A percentile compares a stretch with the other conserved stretches of the same genome.
Evolutionary conservation across 2,888 invertebrate species (phyloP).

Genomic region (Drosophila anomelani): DNA sequence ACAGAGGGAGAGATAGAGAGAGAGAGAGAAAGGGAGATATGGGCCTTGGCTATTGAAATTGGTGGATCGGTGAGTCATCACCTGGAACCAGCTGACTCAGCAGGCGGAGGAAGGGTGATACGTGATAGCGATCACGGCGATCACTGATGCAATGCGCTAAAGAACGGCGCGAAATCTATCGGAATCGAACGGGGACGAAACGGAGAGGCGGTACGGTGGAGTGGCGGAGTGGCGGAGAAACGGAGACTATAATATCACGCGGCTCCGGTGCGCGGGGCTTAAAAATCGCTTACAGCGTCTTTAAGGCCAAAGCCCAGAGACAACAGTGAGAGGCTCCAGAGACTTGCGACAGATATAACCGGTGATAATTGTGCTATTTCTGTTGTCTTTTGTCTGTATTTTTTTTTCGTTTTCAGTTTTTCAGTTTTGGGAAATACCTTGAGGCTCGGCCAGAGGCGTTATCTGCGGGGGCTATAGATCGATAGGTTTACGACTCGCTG

Average conservation of each 20-base stretch:
- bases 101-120: slow-evolving; percentile 2
- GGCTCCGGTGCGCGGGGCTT: slow-evolving; percentile 58
- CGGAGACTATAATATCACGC: slow-evolving; percentile 63
- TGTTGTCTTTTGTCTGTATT: slow-evolving; percentile 1
- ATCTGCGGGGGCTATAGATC: slow-evolving; percentile 49
- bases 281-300: slow-evolving; percentile 78
- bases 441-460: slow-evolving; percentile 12
- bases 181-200: not conserved
- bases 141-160: slow-evolving; percentile 36
- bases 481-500: slow-evolving; percentile 51
- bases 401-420: not conserved
- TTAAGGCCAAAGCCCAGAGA: slow-evolving; percentile 59
- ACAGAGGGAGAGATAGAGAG: too few species aligned
- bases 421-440: slow-evolving; percentile 9
- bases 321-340: slow-evolving; percentile 34
- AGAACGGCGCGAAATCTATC: slow-evolving; percentile 12
- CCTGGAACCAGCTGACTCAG: slow-evolving; percentile 27
- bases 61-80: slow-evolving; percentile 10
- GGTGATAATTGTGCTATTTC: slow-evolving; percentile 20
- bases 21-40: slow-evolving; percentile 2
- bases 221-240: not conserved
- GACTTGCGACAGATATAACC: slow-evolving; percentile 17
- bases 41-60: slow-evolving; percentile 24
- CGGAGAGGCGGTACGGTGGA: not conserved
- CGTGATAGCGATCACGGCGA: slow-evolving; percentile 44